Conservation (phyloP, 2,113 vertebrate genomes). For the Pionites leucogaster region DNA sequence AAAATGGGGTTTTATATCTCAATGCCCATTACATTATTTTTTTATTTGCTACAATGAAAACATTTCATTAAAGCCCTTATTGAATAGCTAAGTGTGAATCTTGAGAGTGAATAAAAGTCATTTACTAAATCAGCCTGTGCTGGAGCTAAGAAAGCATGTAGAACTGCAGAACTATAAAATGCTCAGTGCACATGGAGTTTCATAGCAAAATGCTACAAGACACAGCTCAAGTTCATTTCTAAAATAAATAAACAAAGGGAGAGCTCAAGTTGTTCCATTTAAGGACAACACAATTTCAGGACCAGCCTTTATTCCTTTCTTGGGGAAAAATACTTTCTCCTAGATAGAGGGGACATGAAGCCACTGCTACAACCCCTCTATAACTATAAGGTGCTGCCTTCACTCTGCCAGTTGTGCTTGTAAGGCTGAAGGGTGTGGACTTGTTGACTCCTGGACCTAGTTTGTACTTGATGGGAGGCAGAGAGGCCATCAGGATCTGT, state of each 20-base stretch:
- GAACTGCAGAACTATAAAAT: not conserved
- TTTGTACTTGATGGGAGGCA: not conserved
- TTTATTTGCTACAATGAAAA: constrained; percentile 54
- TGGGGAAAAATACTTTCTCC: not conserved
- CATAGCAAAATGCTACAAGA: not conserved
- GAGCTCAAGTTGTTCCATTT: not conserved
- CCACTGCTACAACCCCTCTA: not conserved
- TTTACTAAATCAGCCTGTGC: not conserved
- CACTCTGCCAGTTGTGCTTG: not conserved
- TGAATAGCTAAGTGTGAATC: constrained; percentile 48
- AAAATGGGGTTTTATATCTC: constrained; percentile 61
- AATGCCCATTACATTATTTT: constrained; percentile 30
- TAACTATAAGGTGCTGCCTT: not conserved
- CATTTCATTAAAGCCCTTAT: constrained; percentile 24
- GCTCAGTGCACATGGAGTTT: not conserved
- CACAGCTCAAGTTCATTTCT: not conserved
- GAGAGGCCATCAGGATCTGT: not conserved
- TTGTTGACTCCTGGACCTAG: not conserved
- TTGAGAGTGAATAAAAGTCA: constrained; percentile 16
- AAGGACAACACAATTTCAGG: not conserved
- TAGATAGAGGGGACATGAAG: not conserved
- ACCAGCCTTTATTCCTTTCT: not conserved
- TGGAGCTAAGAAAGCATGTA: not conserved
- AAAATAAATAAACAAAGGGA: not conserved
- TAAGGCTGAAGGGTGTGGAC: not conserved